These are phyloP conservation scores for Habrosyne pyritoides DNA, from an alignment of 2,888 invertebrate genomes.

Conservation along the genomic window DNA sequence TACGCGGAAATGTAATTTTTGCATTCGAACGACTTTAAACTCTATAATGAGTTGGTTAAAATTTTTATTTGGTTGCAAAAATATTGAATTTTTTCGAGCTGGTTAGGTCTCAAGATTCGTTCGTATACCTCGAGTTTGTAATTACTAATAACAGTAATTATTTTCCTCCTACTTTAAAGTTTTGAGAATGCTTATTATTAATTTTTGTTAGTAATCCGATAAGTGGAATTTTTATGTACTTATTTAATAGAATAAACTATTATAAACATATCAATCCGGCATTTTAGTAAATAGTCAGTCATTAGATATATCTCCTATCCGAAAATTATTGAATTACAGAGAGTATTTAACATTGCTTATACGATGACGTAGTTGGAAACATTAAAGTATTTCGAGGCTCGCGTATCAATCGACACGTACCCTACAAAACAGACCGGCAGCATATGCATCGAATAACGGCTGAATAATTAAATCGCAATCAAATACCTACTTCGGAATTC, in stretches of 20 bases:
- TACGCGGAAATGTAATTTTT: conserved; percentile 43
- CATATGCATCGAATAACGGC: conserved; percentile 53
- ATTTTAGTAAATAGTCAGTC: neutral
- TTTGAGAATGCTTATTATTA: conserved; percentile 40
- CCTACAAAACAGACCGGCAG: conserved; percentile 35
- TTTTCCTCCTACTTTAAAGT: conserved; percentile 49
- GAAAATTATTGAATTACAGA: neutral
- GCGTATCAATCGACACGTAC: conserved; percentile 32
- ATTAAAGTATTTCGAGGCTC: neutral
- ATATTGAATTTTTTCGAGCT: conserved; percentile 49
- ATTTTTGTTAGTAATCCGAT: too few relatives aligned
- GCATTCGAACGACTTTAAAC: conserved; percentile 47
- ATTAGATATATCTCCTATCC: neutral
- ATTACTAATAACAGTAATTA: conserved; percentile 68
- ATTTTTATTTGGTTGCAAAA: conserved; percentile 38
- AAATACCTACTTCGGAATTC: conserved; percentile 65
- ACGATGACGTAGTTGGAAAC: neutral
- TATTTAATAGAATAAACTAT: neutral
- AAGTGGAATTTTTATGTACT: conserved; percentile 17
- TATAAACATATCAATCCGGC: neutral
- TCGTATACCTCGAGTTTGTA: conserved; percentile 61
- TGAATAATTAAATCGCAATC: conserved; percentile 73
- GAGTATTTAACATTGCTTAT: neutral
- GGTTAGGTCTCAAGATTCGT: conserved; percentile 61
- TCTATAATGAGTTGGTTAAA: conserved; percentile 41